phyloP scores from a whole-genome alignment of 2,113 vertebrate genomes.

The Thryonomys swinderianus region DNA sequence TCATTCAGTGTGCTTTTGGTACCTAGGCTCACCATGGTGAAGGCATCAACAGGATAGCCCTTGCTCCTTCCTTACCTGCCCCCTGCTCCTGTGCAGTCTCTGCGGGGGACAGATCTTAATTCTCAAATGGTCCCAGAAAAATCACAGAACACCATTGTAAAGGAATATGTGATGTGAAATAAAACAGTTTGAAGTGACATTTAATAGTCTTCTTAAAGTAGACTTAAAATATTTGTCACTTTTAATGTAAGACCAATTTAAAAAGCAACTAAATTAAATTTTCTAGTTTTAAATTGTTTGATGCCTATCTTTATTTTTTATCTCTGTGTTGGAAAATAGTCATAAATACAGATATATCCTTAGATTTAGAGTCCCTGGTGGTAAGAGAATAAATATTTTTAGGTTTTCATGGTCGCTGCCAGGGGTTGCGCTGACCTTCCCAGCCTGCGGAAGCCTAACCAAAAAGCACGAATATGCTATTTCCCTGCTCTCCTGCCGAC shows the following conservation, averaged over 20 bases:
- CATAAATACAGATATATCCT: slow-evolving; percentile 31
- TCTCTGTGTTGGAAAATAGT: neutral
- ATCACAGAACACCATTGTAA: slow-evolving; percentile 19
- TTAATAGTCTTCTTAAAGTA: slow-evolving; percentile 14
- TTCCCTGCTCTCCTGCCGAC: slow-evolving; percentile 1
- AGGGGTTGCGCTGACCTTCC: neutral
- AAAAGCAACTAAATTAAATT: slow-evolving; percentile 28
- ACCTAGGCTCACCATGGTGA: neutral
- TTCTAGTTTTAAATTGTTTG: slow-evolving; percentile 21
- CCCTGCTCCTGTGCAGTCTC: neutral
- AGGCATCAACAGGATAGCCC: neutral
- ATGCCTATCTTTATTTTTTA: neutral
- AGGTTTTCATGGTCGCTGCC: neutral
- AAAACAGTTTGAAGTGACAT: neutral
- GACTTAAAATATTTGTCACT: slow-evolving; percentile 8
- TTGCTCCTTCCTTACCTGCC: neutral
- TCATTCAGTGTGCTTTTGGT: slow-evolving; percentile 12
- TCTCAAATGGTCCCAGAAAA: neutral
- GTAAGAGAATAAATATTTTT: slow-evolving; percentile 1
- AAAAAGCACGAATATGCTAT: neutral
- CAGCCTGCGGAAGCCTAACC: neutral
- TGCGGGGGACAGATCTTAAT: neutral
- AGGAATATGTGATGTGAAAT: neutral
- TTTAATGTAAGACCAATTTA: slow-evolving; percentile 20
- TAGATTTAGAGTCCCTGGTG: neutral